These are phyloP conservation scores for Leptarthrus brevirostris DNA, from an alignment of 2,888 invertebrate species.

Conservation along the genomic window DNA sequence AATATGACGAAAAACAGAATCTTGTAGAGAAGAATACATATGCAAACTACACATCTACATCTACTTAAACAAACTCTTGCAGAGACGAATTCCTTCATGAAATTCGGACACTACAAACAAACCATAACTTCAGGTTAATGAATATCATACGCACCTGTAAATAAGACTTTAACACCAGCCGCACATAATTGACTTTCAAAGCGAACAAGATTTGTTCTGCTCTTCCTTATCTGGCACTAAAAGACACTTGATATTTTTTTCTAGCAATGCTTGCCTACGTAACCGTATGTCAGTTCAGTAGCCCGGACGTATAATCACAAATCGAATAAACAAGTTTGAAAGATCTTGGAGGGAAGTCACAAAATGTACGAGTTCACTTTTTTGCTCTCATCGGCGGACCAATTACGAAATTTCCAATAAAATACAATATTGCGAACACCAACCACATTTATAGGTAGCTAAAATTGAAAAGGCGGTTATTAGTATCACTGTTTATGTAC, in stretches of 20 bases:
- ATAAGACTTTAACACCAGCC: slow-evolving; percentile 42
- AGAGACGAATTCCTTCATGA: slow-evolving; percentile 16
- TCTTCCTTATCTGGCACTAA: not conserved
- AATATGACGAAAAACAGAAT: slow-evolving; percentile 33
- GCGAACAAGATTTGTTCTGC: slow-evolving; percentile 17
- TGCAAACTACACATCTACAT: slow-evolving; percentile 32
- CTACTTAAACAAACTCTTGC: slow-evolving; percentile 20
- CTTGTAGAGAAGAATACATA: slow-evolving; percentile 17
- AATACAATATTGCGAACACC: slow-evolving; percentile 54
- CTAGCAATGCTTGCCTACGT: slow-evolving; percentile 35
- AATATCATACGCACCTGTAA: slow-evolving; percentile 44
- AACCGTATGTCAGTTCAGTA: slow-evolving; percentile 19
- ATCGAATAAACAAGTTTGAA: slow-evolving; percentile 46
- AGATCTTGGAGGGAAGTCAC: slow-evolving; percentile 49
- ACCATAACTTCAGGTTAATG: slow-evolving; percentile 38
- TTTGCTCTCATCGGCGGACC: slow-evolving; percentile 38
- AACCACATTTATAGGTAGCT: slow-evolving; percentile 54
- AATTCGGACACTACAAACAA: slow-evolving; percentile 51
- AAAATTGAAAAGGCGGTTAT: slow-evolving; percentile 55
- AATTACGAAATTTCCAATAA: slow-evolving; percentile 51
- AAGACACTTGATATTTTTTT: not conserved
- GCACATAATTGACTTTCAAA: slow-evolving; percentile 37
- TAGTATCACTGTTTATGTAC: not conserved
- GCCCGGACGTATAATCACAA: slow-evolving; percentile 9
- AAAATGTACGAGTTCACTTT: slow-evolving; percentile 42